A percentile compares a stretch with the other conserved stretches of the same genome.
phyloP scores from a whole-genome alignment of 2,113 vertebrate species.

The Bungarus multicinctus region DNA sequence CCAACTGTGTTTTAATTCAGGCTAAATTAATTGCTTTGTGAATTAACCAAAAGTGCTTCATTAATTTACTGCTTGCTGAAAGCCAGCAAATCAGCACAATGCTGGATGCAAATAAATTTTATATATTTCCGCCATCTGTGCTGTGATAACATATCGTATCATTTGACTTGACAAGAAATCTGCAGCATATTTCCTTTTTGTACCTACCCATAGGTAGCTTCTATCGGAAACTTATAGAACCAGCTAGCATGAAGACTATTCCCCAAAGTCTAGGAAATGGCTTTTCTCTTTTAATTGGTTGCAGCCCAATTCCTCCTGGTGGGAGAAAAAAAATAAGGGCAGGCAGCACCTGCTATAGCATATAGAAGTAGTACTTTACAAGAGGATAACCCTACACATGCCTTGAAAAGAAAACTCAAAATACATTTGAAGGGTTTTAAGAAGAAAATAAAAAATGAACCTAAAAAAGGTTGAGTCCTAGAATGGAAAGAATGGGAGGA shows the following conservation, averaged over 20 bases:
- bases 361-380: background rate
- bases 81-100: background rate
- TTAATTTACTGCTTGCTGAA: background rate
- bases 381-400: background rate
- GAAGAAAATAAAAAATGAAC: slow-evolving; percentile 20
- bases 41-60: background rate
- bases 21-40: background rate
- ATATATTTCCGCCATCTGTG: background rate
- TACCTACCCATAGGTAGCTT: background rate
- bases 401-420: background rate
- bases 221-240: background rate
- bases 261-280: background rate
- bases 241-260: background rate
- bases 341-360: background rate
- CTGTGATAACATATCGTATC: background rate
- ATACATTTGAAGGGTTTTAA: background rate
- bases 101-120: background rate
- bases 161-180: background rate
- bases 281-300: background rate
- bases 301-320: background rate
- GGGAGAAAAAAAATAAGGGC: too few relatives aligned
- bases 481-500: background rate
- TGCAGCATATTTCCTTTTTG: background rate
- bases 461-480: slow-evolving; percentile 2
- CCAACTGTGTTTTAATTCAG: background rate